Base-by-base conservation (phyloP, 2,113 vertebrate species). In the Poeciliopsis prolifica region DNA sequence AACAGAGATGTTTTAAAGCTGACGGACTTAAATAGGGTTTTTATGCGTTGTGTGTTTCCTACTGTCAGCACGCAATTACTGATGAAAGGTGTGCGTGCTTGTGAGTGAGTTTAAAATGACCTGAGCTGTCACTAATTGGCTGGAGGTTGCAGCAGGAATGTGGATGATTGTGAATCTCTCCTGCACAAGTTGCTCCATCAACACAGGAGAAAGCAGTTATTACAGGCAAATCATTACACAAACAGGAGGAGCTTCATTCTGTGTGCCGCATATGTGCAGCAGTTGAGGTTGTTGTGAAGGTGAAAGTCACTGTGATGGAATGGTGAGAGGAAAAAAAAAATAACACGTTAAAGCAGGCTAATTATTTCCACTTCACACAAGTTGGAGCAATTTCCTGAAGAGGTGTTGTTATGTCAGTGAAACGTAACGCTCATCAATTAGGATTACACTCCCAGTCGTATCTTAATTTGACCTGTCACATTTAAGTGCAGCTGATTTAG, bases 141-240 rank as follows among this genome's bases (percentile, higher is more conserved):
- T 86, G 75, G 60, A 78, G 75, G 84, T 81, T 15, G 65, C 75
- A 80, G 68, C 80, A 84, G 81, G 91, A 92, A 91, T 89, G 86
- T 17, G 77, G 61, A 71, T n/a, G 70, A 65, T 80, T 72, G 74
- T 74, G 6, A 48, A 29, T 77, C 79, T 70, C 26, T 61, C 77
- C 66, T 13, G 86, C 82, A 87, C 74, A 78, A 86, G 85, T 85
- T 15, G 28, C 85, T 84, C 82, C 0, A 74, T 92, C 87, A 79
- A 76, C 82, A 61, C 85, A 77, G 17, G 68, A 82, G 70, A 82
- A 78, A 61, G 76, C 83, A 88, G 84, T 89, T 71, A 73, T 87
- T 89, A 86, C 26, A 68, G 85, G 79, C 86, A 91, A 92, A 93
- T 91, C 87, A 83, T 92, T 90, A 88, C 87, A 89, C 77, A 78